Base-by-base conservation (phyloP, 2,888 invertebrate species). In the Stenichneumon culpator region DNA sequence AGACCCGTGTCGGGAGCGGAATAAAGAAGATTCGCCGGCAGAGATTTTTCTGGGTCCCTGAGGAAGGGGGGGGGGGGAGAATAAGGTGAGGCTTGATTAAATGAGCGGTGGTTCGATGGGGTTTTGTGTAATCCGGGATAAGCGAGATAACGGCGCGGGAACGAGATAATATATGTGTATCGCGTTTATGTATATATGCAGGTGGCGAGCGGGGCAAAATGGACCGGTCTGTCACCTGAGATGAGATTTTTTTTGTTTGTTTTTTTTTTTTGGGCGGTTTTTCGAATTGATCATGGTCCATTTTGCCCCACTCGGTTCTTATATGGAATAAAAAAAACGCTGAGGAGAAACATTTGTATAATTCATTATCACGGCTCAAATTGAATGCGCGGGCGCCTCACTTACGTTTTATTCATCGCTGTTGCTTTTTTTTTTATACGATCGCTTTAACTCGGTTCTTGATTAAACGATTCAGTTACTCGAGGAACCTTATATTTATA, bases 21-120 rank as follows among this genome's bases (percentile, higher is more conserved):
- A 78, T 78, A 69, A 78, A 44, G 22, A 57, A 68, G 68, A 68
- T 32, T 78, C 60, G n/a, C 32, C 60, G 14, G 22, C 32, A 19
- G 22, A 57, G 44, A 16, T 44, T 44, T 16, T 54, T 9, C 57
- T 39, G 9, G 50, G 47, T 32, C 11, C 32, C n/a, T 39, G 2
- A 2, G 32, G 3, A 36, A n/a, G 14, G 22, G 19, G 16, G 0
- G 16, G 16, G 32, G n/a, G 47, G 7, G 32, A 60, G 63, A 47
- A 69, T 16, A 44, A 44, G 44, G 3, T 3, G 44, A 16, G 44
- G 14, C 44, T 78, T 32, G 68, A 78, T 78, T 78, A 54, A 78
- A 60, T 57, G 72, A 54, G 50, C 28, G 7, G 22, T 36, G 19
- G 16, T 22, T 60, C 44, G 44, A 44, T 22, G 47, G 5, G 44